Evolutionary conservation across 1,140 invertebrate genomes (phyloP).

Genomic region (Andricus grossulariae): DNA sequence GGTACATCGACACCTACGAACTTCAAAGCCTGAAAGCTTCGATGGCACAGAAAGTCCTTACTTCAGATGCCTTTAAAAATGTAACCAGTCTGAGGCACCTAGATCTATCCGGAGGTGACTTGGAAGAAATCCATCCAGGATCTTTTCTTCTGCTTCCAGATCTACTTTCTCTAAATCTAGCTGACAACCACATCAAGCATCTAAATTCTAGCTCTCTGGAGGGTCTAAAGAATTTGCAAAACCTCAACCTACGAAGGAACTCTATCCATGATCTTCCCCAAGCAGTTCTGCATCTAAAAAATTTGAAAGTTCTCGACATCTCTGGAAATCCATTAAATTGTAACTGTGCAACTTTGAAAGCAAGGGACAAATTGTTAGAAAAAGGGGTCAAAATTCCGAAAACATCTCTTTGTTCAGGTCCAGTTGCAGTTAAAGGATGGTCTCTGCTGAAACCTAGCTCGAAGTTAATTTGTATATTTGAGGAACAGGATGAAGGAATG

Average conservation of each 20-base stretch:
- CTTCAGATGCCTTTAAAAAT: conserved; percentile 51
- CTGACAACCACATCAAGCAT: conserved; percentile 60
- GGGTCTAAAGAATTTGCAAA: conserved; percentile 58
- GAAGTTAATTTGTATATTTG: conserved; percentile 57
- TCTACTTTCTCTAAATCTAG: conserved; percentile 61
- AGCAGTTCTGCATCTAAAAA: conserved; percentile 75
- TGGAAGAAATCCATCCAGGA: conserved; percentile 59
- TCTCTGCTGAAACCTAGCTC: conserved; percentile 57
- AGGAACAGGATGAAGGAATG: conserved; percentile 67
- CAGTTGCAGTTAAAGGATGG: conserved; percentile 53
- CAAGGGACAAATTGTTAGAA: conserved; percentile 59
- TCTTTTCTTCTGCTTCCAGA: conserved; percentile 56
- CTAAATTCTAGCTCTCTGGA: conserved; percentile 59
- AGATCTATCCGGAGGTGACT: conserved; percentile 61
- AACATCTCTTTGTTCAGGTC: conserved; percentile 58
- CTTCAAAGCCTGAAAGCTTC: conserved; percentile 54
- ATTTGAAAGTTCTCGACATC: conserved; percentile 80
- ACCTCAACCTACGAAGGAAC: conserved; percentile 62
- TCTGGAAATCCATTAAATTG: conserved; percentile 81
- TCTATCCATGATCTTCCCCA: conserved; percentile 56
- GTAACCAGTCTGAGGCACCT: conserved; percentile 61
- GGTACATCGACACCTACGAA: conserved; percentile 56
- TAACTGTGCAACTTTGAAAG: conserved; percentile 67
- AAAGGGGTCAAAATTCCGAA: conserved; percentile 61
- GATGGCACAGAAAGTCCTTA: conserved; percentile 42